These are phyloP conservation scores for Leptoclinus maculatus DNA, from an alignment of 2,797 vertebrate species.

Conservation along the genomic window DNA sequence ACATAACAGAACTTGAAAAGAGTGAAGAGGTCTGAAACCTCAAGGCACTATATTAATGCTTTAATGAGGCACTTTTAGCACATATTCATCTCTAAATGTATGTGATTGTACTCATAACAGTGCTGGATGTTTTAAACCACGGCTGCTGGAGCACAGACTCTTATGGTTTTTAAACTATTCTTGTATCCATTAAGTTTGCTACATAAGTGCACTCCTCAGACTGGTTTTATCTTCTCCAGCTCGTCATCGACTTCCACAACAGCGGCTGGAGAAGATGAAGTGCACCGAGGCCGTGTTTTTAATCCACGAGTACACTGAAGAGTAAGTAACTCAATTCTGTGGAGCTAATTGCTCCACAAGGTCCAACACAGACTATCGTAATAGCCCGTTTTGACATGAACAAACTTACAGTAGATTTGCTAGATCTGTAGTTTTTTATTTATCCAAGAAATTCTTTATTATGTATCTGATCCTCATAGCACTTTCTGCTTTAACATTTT, in stretches of 20 bases:
- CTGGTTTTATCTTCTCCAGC: constrained; percentile 29
- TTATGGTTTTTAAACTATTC: neutral
- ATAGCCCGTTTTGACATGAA: constrained; percentile 37
- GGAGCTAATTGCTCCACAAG: constrained; percentile 58
- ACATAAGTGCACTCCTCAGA: constrained; percentile 21
- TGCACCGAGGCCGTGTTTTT: constrained; percentile 38
- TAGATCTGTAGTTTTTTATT: constrained; percentile 6
- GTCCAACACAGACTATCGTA: constrained; percentile 25
- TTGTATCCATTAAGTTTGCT: constrained; percentile 19
- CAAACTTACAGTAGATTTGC: constrained; percentile 22
- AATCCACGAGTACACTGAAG: constrained; percentile 20
- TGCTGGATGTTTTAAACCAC: no score
- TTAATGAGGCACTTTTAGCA: neutral
- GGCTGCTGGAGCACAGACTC: neutral
- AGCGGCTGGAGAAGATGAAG: constrained; percentile 48
- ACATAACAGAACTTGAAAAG: neutral
- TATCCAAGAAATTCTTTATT: constrained; percentile 1
- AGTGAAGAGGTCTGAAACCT: neutral
- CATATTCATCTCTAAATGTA: neutral
- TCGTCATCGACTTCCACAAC: constrained; percentile 43
- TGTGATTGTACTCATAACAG: neutral
- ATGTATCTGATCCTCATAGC: neutral
- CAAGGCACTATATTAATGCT: neutral
- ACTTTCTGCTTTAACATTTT: neutral
- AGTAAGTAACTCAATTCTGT: constrained; percentile 30